Conservation (phyloP, 2,888 invertebrate species). For the Sussaba pulchella region DNA sequence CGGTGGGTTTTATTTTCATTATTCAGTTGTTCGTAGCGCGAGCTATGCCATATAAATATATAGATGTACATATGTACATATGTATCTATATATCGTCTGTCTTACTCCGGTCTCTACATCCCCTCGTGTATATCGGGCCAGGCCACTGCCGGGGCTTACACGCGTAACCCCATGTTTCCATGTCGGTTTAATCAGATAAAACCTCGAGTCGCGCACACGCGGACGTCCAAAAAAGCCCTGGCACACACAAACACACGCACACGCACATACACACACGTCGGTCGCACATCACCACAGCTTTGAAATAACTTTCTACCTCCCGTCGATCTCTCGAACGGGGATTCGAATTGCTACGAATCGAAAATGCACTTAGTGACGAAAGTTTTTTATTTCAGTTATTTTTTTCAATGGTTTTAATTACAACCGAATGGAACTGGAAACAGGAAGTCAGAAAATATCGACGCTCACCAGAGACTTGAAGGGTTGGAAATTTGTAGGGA, state of each 20-base stretch:
- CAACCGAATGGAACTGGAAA: neutral
- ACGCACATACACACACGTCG: conserved; percentile 14
- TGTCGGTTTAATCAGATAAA: conserved; percentile 84
- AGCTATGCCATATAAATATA: too few relatives aligned
- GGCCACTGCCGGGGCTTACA: conserved; percentile 76
- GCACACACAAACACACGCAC: conserved; percentile 9
- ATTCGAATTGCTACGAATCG: conserved; percentile 32
- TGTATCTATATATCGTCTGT: conserved; percentile 48
- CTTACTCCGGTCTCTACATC: conserved; percentile 46
- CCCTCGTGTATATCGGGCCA: conserved; percentile 56
- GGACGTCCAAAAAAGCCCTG: conserved; percentile 43
- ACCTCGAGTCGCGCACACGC: conserved; percentile 62
- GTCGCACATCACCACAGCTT: neutral
- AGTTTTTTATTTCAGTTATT: neutral
- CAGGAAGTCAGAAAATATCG: neutral
- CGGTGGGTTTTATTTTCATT: conserved; percentile 83
- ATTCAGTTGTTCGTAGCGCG: conserved; percentile 81
- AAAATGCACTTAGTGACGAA: conserved; percentile 47
- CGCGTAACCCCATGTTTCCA: conserved; percentile 83
- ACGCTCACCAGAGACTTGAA: too few relatives aligned
- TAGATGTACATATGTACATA: too few relatives aligned
- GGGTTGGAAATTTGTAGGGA: too few relatives aligned
- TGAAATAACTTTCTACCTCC: conserved; percentile 42
- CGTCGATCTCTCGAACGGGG: conserved; percentile 1
- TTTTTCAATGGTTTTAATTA: conserved; percentile 21